Evolutionary conservation across 1,140 invertebrate species (phyloP).

Genomic region (Bombus waltoni): DNA sequence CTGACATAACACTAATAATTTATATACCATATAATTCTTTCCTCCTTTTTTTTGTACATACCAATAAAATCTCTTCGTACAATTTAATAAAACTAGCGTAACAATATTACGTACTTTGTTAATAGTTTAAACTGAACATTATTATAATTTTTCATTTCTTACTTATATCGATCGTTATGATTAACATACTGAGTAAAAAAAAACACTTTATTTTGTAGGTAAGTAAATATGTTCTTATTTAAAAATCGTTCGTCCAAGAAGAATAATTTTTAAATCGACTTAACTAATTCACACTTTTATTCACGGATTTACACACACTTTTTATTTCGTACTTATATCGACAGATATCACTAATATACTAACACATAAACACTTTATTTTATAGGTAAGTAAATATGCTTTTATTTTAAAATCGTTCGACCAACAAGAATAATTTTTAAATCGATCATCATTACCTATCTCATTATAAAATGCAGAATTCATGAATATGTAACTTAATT

Average conservation of each 20-base stretch:
- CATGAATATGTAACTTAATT: neutral
- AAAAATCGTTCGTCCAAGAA: slow-evolving; percentile 17
- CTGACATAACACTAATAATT: slow-evolving; percentile 65
- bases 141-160: neutral
- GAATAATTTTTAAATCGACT: slow-evolving; percentile 8
- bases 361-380: neutral
- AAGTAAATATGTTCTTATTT: slow-evolving; percentile 7
- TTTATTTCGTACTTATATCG: neutral
- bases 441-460: neutral
- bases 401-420: slow-evolving; percentile 14
- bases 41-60: slow-evolving; percentile 73
- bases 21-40: slow-evolving; percentile 67
- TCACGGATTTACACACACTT: no score
- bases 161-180: neutral
- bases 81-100: slow-evolving; percentile 68
- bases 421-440: slow-evolving; percentile 33
- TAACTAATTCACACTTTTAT: no score
- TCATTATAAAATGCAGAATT: neutral
- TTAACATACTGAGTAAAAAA: neutral
- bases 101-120: slow-evolving; percentile 51
- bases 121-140: slow-evolving; percentile 33
- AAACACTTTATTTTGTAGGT: neutral
- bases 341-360: neutral
- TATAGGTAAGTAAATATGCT: neutral
- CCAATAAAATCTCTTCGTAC: slow-evolving; percentile 71